These are phyloP conservation scores for Perodicticus potto DNA, from an alignment of 2,797 vertebrate genomes.

Conservation along the genomic window DNA sequence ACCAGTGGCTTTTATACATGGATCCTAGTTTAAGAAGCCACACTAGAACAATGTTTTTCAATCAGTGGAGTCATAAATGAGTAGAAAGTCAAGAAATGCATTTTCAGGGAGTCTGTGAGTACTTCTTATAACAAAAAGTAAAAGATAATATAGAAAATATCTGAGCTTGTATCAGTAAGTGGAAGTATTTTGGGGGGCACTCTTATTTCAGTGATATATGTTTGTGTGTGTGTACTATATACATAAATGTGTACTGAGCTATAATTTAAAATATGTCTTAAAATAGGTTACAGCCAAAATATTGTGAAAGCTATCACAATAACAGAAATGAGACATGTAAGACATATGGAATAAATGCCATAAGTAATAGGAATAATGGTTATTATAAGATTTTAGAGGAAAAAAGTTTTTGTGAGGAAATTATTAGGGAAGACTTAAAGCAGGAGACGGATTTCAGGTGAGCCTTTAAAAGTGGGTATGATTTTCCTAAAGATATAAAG, in stretches of 20 bases:
- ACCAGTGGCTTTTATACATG: not conserved
- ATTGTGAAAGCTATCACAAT: not conserved
- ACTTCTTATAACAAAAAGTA: constrained; percentile 11
- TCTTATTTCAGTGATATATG: not conserved
- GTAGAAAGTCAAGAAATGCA: not conserved
- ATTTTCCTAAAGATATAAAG: not conserved
- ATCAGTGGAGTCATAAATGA: not conserved
- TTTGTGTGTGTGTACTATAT: not conserved
- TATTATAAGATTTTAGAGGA: constrained; percentile 13
- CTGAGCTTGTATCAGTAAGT: not conserved
- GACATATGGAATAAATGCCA: not conserved
- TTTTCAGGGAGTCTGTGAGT: not conserved
- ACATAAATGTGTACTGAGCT: not conserved
- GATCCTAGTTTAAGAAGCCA: not conserved
- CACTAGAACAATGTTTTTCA: not conserved
- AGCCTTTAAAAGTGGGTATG: not conserved
- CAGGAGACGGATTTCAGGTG: not conserved
- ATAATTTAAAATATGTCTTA: not conserved
- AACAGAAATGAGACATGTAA: not conserved
- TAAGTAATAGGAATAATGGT: not conserved
- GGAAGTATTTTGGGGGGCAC: not conserved
- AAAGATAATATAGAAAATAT: constrained; percentile 4
- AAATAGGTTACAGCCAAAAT: not conserved
- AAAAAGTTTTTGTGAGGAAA: constrained; percentile 16
- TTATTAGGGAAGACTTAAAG: not conserved